Evolutionary conservation across 2,888 invertebrate genomes (phyloP).

Genomic region (Lacanobia wlatinum): DNA sequence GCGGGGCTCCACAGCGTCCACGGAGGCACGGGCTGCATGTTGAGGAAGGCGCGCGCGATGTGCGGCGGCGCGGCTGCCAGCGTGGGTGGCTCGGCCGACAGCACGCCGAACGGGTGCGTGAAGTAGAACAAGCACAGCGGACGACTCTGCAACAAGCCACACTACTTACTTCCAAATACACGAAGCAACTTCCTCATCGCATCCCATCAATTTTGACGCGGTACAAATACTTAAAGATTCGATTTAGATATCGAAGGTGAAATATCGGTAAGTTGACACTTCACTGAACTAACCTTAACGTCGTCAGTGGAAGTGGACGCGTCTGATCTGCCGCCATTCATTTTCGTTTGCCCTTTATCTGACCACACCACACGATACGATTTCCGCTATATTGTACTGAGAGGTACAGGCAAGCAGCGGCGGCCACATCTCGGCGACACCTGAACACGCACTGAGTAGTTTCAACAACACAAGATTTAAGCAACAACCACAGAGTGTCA

Average conservation of each 20-base stretch:
- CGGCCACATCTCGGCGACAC: constrained; percentile 40
- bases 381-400: background rate
- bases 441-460: background rate
- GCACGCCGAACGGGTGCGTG: constrained; percentile 90
- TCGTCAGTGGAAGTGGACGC: constrained; percentile 89
- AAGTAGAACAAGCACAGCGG: constrained; percentile 91
- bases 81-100: constrained; percentile 86
- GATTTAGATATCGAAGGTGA: background rate
- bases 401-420: constrained; percentile 2
- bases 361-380: constrained; percentile 13
- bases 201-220: background rate
- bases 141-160: constrained; percentile 75
- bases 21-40: constrained; percentile 79
- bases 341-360: constrained; percentile 63
- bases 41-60: constrained; percentile 76
- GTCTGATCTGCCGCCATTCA: constrained; percentile 81
- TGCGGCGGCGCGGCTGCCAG: constrained; percentile 73
- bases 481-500: background rate
- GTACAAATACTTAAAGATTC: background rate
- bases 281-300: constrained; percentile 76
- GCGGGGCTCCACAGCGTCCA: constrained; percentile 71
- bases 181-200: background rate
- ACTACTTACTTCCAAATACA: background rate
- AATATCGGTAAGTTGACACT: background rate
- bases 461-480: background rate